These are phyloP conservation scores for Euleptes europaea DNA, from an alignment of 2,113 vertebrate genomes.

Conservation along the genomic window DNA sequence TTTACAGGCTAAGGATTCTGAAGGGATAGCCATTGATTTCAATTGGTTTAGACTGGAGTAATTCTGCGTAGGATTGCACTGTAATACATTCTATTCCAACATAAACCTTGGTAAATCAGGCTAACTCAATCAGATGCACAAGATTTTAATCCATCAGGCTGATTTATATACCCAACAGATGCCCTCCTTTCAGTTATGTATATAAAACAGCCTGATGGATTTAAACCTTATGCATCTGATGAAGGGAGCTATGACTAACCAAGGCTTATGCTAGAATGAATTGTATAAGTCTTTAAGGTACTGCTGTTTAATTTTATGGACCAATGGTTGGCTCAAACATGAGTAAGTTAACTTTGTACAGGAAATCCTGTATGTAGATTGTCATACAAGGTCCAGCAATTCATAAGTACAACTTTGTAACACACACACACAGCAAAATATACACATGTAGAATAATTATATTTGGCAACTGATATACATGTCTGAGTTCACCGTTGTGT, in stretches of 20 bases:
- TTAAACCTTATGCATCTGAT: no score
- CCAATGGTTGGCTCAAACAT: background rate
- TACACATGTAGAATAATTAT: background rate
- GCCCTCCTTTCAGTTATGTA: no score
- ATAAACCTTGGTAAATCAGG: background rate
- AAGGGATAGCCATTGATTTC: background rate
- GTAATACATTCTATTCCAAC: background rate
- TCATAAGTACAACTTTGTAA: background rate
- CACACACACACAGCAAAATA: background rate
- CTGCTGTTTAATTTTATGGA: no score
- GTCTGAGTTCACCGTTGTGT: background rate
- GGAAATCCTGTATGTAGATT: background rate
- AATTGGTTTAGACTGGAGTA: background rate
- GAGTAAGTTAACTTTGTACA: background rate
- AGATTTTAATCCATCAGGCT: no score
- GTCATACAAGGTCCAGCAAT: background rate
- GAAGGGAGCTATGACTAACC: no score
- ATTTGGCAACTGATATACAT: no score
- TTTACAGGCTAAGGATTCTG: no score
- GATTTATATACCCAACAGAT: no score
- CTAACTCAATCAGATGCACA: no score
- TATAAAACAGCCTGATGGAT: no score
- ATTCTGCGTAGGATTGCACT: background rate
- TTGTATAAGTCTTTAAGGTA: no score
- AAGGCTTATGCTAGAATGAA: no score